Evolutionary conservation across 2,888 invertebrate genomes (phyloP).

Genomic region (Lydus trimaculatus): DNA sequence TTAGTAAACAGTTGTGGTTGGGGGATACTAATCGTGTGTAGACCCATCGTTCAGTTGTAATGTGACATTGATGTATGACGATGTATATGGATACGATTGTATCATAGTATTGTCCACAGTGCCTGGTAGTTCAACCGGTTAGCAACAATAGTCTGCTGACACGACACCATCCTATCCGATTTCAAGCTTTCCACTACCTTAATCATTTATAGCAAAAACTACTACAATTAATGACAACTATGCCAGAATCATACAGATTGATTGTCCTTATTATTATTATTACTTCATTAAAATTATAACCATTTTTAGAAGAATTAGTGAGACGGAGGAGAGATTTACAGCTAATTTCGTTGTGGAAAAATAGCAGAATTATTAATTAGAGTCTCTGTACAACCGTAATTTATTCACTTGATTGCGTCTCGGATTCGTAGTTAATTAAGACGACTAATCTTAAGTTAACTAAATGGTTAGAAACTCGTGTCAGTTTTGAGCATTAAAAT

Average conservation of each 20-base stretch:
- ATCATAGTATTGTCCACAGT: background rate
- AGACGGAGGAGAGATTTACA: background rate
- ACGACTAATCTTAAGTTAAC: conserved; percentile 29
- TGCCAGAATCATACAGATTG: no score
- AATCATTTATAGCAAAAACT: background rate
- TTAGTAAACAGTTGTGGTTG: background rate
- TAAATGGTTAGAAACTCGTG: background rate
- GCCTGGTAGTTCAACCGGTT: background rate
- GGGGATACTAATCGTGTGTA: conserved; percentile 29
- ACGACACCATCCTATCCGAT: background rate
- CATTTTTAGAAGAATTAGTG: no score
- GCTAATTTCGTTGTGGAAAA: background rate
- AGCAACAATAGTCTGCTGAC: background rate
- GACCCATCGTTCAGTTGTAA: conserved; percentile 27
- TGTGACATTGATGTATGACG: conserved; percentile 27
- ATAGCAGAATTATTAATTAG: background rate
- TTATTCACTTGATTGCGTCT: conserved; percentile 7
- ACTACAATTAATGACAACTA: background rate
- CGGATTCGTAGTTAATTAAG: conserved; percentile 21
- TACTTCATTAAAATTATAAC: no score
- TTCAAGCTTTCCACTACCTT: background rate
- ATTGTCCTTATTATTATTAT: no score
- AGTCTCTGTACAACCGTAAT: background rate
- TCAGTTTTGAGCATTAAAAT: background rate
- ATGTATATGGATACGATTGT: conserved; percentile 21